Conservation (phyloP, 2,113 vertebrate genomes). For the Mystacornis crossleyi region DNA sequence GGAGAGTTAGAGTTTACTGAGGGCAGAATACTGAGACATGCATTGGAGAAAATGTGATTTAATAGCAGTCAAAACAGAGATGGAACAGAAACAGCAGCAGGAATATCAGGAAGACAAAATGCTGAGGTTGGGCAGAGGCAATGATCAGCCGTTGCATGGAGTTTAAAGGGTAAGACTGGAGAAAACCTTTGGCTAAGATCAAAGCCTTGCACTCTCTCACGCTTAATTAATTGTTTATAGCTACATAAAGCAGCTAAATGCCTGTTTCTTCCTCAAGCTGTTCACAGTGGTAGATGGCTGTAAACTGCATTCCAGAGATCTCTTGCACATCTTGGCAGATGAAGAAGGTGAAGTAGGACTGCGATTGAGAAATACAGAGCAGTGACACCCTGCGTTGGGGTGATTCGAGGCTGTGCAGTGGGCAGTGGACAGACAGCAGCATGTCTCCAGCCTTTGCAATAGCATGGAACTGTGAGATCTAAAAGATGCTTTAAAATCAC, state of each 20-base stretch:
- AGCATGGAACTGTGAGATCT: background rate
- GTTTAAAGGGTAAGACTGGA: background rate
- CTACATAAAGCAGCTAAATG: background rate
- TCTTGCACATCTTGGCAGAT: background rate
- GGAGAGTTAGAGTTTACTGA: background rate
- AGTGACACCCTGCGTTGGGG: fast-evolving
- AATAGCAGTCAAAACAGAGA: background rate
- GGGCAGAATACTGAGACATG: background rate
- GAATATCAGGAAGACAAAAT: background rate
- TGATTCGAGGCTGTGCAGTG: background rate
- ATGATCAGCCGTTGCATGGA: background rate
- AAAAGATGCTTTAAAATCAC: background rate
- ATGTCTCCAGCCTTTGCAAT: background rate
- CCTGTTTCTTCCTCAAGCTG: background rate
- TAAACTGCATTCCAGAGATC: background rate
- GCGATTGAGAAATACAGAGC: background rate
- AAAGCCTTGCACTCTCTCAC: background rate
- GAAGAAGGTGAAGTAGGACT: background rate
- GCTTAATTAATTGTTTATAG: background rate
- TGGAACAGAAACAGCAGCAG: background rate
- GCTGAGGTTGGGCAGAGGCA: background rate
- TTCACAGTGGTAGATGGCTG: background rate
- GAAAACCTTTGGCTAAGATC: background rate
- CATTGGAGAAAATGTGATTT: background rate
- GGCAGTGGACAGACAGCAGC: background rate